A percentile compares a stretch with the other conserved stretches of the same genome.
These are phyloP conservation scores for Seriola rivoliana DNA, from an alignment of 2,113 vertebrate genomes.

Conservation along the genomic window DNA sequence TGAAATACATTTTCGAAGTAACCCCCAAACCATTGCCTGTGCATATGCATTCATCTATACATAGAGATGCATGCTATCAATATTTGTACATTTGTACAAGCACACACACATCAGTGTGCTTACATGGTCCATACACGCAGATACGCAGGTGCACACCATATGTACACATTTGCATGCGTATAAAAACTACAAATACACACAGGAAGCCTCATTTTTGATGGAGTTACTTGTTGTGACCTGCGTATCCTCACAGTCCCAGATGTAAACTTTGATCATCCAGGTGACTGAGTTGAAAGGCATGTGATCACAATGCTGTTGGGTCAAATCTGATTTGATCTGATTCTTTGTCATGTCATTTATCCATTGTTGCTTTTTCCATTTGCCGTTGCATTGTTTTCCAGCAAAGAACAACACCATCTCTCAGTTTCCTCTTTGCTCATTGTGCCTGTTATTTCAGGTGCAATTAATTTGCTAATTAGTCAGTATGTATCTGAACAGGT, in stretches of 20 bases:
- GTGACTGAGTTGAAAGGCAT: neutral
- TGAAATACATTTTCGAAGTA: too few species aligned
- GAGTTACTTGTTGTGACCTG: constrained; percentile 5
- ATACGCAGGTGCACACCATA: constrained; percentile 37
- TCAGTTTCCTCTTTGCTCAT: neutral
- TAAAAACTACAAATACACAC: neutral
- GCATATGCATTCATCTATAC: constrained; percentile 33
- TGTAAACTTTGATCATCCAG: neutral
- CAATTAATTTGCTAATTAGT: neutral
- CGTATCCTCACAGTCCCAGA: neutral
- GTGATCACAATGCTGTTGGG: neutral
- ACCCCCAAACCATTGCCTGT: neutral
- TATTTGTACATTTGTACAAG: neutral
- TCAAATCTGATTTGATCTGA: neutral
- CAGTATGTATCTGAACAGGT: neutral
- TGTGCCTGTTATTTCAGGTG: too few species aligned
- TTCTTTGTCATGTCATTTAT: neutral
- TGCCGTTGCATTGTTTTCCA: too few species aligned
- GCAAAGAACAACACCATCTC: neutral
- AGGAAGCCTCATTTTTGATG: neutral
- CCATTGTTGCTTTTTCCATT: too few species aligned
- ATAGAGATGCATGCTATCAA: constrained; percentile 20
- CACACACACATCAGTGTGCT: constrained; percentile 3
- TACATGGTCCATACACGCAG: neutral
- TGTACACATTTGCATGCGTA: neutral